phyloP scores from a whole-genome alignment of 2,113 vertebrate genomes.

The Morone chrysops region DNA sequence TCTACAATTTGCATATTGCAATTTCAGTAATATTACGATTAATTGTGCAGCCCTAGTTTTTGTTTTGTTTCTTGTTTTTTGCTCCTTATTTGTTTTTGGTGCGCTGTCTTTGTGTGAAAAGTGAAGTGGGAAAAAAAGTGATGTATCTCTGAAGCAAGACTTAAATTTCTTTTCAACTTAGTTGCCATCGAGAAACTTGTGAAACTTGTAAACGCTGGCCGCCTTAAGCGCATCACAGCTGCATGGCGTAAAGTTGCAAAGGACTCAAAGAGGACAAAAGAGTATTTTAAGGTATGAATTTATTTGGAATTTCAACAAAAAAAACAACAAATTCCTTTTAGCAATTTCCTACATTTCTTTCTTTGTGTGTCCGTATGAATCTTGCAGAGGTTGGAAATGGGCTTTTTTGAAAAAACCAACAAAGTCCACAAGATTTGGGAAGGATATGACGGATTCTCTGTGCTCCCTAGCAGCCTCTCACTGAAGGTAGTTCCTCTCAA shows the following conservation, averaged over 20 bases:
- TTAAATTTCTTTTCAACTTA: conserved; percentile 42
- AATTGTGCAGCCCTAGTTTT: no score
- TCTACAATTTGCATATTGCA: no score
- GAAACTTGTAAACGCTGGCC: conserved; percentile 35
- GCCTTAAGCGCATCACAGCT: conserved; percentile 49
- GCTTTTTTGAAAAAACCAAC: conserved; percentile 35
- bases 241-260: conserved; percentile 62
- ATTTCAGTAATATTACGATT: no score
- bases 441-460: conserved; percentile 64
- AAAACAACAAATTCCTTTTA: neutral
- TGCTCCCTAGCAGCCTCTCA: conserved; percentile 65
- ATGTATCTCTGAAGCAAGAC: neutral
- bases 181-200: conserved; percentile 67
- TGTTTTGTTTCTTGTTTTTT: no score
- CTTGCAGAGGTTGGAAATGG: conserved; percentile 61
- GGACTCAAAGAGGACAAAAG: conserved; percentile 67
- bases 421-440: conserved; percentile 24
- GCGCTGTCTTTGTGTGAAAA: no score
- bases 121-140: neutral
- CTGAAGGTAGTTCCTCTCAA: conserved; percentile 68
- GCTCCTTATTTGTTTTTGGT: no score
- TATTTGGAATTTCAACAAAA: neutral
- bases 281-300: conserved; percentile 72
- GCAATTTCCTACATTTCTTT: neutral
- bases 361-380: conserved; percentile 20